phyloP scores from a whole-genome alignment of 2,888 invertebrate species.

The Mayetiola destructor region DNA sequence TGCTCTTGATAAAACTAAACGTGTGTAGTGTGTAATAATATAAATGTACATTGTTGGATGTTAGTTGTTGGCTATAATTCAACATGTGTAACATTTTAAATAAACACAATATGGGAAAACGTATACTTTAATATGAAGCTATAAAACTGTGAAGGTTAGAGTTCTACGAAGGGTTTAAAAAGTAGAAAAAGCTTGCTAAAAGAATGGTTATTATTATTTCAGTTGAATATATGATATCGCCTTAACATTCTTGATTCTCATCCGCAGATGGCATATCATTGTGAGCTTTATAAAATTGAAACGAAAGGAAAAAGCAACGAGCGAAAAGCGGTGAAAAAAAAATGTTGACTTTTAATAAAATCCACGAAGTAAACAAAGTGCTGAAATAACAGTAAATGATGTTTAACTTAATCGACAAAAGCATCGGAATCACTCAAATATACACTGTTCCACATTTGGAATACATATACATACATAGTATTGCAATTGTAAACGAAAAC shows the following conservation, averaged over 20 bases:
- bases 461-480: neutral
- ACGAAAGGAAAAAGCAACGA: neutral
- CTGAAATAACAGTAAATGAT: neutral
- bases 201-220: no score
- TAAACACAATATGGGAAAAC: neutral
- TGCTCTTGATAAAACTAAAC: no score
- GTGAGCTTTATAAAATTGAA: neutral
- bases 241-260: no score
- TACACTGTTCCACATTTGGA: neutral
- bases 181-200: no score
- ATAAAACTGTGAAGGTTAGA: no score
- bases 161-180: no score
- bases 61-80: neutral
- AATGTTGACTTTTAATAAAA: conserved; percentile 10
- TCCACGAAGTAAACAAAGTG: conserved; percentile 5
- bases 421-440: neutral
- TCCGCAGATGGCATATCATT: no score
- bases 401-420: neutral
- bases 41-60: neutral
- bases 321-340: neutral
- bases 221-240: no score
- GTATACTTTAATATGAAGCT: neutral
- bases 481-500: neutral
- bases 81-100: neutral
- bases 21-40: no score